These are phyloP conservation scores for Patella ulyssiponensis DNA, from an alignment of 2,888 invertebrate species.

Conservation along the genomic window DNA sequence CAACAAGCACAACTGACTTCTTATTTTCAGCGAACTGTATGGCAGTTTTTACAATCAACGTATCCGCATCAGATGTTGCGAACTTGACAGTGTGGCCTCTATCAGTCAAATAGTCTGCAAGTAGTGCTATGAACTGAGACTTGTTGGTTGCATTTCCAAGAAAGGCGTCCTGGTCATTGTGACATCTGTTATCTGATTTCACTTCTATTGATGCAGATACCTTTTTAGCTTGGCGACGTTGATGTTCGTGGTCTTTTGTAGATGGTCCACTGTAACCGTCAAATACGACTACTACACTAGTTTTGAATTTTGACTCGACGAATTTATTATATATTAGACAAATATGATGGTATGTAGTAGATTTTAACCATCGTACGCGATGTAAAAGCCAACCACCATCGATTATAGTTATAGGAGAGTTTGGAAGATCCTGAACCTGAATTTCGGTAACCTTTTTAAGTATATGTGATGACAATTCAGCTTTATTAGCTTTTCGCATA, in stretches of 20 bases:
- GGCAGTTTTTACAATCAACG: neutral
- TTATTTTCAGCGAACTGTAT: neutral
- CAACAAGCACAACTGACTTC: neutral
- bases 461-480: too few relatives aligned
- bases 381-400: neutral
- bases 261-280: neutral
- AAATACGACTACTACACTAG: neutral
- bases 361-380: neutral
- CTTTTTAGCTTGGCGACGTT: neutral
- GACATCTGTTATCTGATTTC: neutral
- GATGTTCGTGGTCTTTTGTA: neutral
- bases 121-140: neutral
- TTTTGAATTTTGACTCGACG: neutral
- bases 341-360: neutral
- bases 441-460: too few relatives aligned
- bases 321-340: neutral
- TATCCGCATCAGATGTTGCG: neutral
- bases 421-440: too few relatives aligned
- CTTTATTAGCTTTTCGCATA: neutral
- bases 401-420: neutral
- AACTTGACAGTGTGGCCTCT: neutral
- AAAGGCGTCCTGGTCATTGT: neutral
- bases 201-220: neutral
- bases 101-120: neutral
- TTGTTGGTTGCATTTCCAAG: neutral